Conservation (phyloP, 2,888 invertebrate genomes). For the Cheilosia urbana region DNA sequence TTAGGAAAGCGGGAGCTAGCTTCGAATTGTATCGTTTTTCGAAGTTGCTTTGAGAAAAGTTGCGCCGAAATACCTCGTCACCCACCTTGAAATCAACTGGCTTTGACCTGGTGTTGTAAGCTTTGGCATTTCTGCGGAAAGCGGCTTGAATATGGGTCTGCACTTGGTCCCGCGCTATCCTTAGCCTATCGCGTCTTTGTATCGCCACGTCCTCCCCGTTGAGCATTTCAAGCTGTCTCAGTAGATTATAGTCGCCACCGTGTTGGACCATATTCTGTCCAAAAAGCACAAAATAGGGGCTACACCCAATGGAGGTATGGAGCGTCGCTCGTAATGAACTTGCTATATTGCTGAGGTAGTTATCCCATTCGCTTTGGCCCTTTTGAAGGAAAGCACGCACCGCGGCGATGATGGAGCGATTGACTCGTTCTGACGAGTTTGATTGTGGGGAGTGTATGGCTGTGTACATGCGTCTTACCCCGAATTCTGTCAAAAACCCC, state of each 20-base stretch:
- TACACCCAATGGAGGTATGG: slow-evolving; percentile 38
- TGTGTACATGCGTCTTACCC: slow-evolving; percentile 36
- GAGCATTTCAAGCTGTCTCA: slow-evolving; percentile 27
- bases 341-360: slow-evolving; percentile 38
- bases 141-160: slow-evolving; percentile 4
- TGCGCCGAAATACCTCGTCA: slow-evolving; percentile 41
- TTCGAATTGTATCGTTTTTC: slow-evolving; percentile 43
- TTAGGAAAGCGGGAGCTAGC: slow-evolving; percentile 48
- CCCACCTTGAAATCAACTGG: slow-evolving; percentile 15
- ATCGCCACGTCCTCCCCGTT: neutral
- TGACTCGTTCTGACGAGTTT: slow-evolving; percentile 60
- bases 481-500: slow-evolving; percentile 44
- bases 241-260: neutral
- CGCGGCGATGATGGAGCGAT: slow-evolving; percentile 50
- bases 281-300: slow-evolving; percentile 56
- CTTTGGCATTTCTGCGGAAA: slow-evolving; percentile 5
- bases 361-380: slow-evolving; percentile 64
- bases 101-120: slow-evolving; percentile 38
- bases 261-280: slow-evolving; percentile 58
- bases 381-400: slow-evolving; percentile 49
- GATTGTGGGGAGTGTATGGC: slow-evolving; percentile 60
- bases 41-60: slow-evolving; percentile 48
- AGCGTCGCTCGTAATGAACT: slow-evolving; percentile 29
- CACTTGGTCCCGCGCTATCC: slow-evolving; percentile 1
- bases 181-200: neutral